phyloP scores from a whole-genome alignment of 2,888 invertebrate genomes.

The Amblyjoppa proteus region DNA sequence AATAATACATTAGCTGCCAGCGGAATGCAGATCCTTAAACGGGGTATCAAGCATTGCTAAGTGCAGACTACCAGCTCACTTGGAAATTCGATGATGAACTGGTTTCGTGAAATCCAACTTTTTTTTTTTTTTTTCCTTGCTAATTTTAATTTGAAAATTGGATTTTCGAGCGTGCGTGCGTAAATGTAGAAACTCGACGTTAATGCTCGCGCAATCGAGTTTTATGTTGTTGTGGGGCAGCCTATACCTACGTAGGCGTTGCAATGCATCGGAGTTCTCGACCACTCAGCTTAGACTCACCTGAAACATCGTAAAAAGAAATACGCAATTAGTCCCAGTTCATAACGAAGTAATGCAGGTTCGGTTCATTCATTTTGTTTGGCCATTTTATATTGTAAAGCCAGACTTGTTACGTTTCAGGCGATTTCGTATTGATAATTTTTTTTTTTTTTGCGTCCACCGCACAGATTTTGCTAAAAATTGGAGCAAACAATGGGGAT shows the following conservation, averaged over 20 bases:
- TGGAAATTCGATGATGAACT: no score
- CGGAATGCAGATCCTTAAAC: no score
- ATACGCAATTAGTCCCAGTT: neutral
- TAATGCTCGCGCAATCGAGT: neutral
- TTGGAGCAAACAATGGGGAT: no score
- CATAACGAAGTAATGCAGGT: neutral
- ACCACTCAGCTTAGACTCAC: conserved; percentile 17
- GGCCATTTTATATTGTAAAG: no score
- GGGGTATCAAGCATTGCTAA: no score
- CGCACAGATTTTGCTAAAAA: no score
- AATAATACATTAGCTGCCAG: no score
- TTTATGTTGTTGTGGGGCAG: neutral
- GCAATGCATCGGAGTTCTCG: neutral
- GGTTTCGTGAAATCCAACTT: no score
- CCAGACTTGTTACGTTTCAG: no score
- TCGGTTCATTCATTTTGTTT: neutral
- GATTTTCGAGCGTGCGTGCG: neutral
- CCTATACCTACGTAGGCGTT: neutral
- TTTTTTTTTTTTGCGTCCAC: no score
- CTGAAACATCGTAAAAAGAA: conserved; percentile 31
- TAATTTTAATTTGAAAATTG: neutral
- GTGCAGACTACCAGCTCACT: no score
- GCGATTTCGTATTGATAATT: no score
- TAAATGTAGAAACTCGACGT: neutral
- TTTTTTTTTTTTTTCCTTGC: neutral